A percentile compares a stretch with the other conserved stretches of the same genome.
Conservation (phyloP, 2,797 vertebrate species). For the Pseudocheirus occidentalis region DNA sequence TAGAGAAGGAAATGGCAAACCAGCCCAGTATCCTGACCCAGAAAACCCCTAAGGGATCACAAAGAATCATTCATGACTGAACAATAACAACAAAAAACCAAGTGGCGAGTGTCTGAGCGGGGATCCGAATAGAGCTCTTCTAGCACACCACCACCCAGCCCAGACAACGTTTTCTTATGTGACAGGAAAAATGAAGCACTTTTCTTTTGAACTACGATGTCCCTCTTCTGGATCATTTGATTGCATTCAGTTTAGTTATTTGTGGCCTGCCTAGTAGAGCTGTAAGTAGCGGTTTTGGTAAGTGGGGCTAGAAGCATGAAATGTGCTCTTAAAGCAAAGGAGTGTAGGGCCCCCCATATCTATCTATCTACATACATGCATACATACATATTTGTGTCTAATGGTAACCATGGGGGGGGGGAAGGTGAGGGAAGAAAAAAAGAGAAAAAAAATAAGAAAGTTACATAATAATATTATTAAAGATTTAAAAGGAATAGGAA, state of each 20-base stretch:
- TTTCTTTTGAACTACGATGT: not conserved
- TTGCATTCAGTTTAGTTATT: not conserved
- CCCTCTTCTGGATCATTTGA: not conserved
- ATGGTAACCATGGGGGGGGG: not conserved
- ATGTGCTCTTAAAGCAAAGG: not conserved
- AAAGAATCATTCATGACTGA: not conserved
- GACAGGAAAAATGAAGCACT: no score
- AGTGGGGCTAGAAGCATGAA: not conserved
- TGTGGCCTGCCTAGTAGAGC: not conserved
- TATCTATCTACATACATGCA: no score
- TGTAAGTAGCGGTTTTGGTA: not conserved
- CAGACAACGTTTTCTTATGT: not conserved
- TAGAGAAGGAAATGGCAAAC: not conserved
- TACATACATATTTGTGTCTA: not conserved
- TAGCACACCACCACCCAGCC: not conserved
- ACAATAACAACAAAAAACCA: not conserved
- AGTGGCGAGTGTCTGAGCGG: not conserved
- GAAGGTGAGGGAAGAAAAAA: not conserved
- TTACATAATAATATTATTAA: not conserved
- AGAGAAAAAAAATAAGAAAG: not conserved
- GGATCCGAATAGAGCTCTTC: not conserved
- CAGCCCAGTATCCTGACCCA: not conserved
- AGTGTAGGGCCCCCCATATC: not conserved
- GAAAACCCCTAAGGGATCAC: not conserved
- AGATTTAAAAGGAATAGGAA: not conserved